Evolutionary conservation across 2,888 invertebrate genomes (phyloP).

Genomic region (Drosophila mulleri): DNA sequence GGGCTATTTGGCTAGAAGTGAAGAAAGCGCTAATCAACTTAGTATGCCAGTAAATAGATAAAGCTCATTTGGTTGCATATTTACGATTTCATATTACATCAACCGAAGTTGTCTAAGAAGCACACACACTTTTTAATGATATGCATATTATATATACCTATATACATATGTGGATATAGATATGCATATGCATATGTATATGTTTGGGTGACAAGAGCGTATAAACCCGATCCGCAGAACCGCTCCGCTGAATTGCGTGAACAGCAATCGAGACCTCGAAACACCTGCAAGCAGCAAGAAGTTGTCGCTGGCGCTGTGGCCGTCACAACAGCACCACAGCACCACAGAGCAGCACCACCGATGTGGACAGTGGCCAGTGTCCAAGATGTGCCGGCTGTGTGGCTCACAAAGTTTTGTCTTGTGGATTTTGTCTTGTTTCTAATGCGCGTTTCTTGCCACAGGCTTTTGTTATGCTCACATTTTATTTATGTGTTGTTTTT

Average conservation of each 20-base stretch:
- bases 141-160: neutral
- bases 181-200: neutral
- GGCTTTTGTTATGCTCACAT: conserved; percentile 34
- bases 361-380: conserved; percentile 30
- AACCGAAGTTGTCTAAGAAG: conserved; percentile 5
- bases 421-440: conserved; percentile 61
- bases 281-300: conserved; percentile 48
- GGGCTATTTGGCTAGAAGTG: neutral
- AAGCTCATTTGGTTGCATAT: neutral
- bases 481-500: conserved; percentile 14
- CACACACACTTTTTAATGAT: neutral
- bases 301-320: conserved; percentile 4
- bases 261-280: conserved; percentile 55
- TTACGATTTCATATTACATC: conserved; percentile 5
- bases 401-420: conserved; percentile 42
- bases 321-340: conserved; percentile 22
- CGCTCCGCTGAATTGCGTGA: conserved; percentile 45
- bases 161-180: neutral
- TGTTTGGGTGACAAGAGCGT: conserved; percentile 18
- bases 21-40: conserved; percentile 5
- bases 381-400: conserved; percentile 52
- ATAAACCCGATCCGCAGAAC: conserved; percentile 40
- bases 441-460: conserved; percentile 39
- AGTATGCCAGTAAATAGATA: neutral
- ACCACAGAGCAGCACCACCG: conserved; percentile 24